phyloP scores from a whole-genome alignment of 2,113 vertebrate genomes.

The Caretta caretta region DNA sequence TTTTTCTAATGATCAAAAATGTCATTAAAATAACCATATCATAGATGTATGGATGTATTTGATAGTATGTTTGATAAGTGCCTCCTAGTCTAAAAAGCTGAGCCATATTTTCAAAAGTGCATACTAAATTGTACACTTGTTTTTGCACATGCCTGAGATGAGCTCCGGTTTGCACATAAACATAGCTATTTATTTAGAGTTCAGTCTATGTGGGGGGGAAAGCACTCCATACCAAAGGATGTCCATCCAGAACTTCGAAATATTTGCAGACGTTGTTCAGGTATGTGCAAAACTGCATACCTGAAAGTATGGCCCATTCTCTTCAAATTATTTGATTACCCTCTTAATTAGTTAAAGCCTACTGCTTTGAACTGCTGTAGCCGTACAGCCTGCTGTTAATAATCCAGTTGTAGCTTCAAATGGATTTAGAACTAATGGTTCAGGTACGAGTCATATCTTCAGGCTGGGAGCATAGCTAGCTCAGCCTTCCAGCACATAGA shows the following conservation, averaged over 20 bases:
- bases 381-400: background rate
- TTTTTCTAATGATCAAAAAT: background rate
- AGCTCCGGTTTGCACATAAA: background rate
- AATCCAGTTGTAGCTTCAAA: background rate
- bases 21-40: too few species aligned
- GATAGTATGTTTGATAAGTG: too few species aligned
- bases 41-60: too few species aligned
- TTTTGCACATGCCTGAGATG: background rate
- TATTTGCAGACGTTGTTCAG: background rate
- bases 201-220: background rate
- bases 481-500: background rate
- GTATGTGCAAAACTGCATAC: rapidly evolving
- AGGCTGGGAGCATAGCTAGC: background rate
- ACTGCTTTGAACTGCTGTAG: background rate
- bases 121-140: background rate
- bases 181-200: background rate
- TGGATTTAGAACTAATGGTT: background rate
- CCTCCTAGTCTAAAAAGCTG: too few species aligned
- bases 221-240: background rate
- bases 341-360: background rate
- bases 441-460: background rate
- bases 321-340: background rate
- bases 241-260: background rate
- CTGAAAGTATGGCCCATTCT: background rate
- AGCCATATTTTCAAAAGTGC: too few species aligned